Evolutionary conservation across 2,888 invertebrate genomes (phyloP).

Genomic region (Teleiodes luculella): DNA sequence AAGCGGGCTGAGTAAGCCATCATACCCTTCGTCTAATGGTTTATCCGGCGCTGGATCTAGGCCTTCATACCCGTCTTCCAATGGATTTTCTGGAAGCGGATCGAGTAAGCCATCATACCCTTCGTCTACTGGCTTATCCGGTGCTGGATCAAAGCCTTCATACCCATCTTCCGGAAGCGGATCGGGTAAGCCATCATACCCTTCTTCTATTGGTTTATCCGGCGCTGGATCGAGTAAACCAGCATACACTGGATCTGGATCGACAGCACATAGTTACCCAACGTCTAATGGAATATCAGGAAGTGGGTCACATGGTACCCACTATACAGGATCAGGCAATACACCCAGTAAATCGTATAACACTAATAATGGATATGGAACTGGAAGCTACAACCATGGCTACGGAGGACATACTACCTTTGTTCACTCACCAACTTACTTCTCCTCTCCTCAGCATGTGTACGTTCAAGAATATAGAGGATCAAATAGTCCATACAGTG

Average conservation of each 20-base stretch:
- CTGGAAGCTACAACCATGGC: conserved; percentile 8
- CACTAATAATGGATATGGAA: conserved; percentile 24
- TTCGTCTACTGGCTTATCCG: conserved; percentile 27
- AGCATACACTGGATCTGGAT: background rate
- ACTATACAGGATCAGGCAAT: background rate
- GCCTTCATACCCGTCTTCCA: conserved; percentile 20
- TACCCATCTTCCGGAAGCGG: background rate
- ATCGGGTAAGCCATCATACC: background rate
- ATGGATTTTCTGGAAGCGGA: conserved; percentile 25
- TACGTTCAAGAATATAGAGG: conserved; percentile 61
- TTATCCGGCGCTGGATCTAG: conserved; percentile 26
- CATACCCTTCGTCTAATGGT: conserved; percentile 27
- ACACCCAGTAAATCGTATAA: conserved; percentile 25
- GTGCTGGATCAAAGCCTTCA: conserved; percentile 12
- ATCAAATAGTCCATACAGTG: conserved; percentile 59
- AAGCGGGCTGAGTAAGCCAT: conserved; percentile 16
- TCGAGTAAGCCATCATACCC: conserved; percentile 18
- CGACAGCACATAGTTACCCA: conserved; percentile 21
- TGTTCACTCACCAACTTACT: conserved; percentile 33
- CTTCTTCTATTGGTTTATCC: conserved; percentile 25
- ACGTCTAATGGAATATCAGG: conserved; percentile 29
- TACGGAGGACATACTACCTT: conserved; percentile 1
- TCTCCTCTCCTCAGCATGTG: conserved; percentile 56
- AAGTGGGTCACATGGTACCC: background rate
- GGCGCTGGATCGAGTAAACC: conserved; percentile 22